phyloP scores from a whole-genome alignment of 2,113 vertebrate genomes.

The Rhinolophus sinicus region DNA sequence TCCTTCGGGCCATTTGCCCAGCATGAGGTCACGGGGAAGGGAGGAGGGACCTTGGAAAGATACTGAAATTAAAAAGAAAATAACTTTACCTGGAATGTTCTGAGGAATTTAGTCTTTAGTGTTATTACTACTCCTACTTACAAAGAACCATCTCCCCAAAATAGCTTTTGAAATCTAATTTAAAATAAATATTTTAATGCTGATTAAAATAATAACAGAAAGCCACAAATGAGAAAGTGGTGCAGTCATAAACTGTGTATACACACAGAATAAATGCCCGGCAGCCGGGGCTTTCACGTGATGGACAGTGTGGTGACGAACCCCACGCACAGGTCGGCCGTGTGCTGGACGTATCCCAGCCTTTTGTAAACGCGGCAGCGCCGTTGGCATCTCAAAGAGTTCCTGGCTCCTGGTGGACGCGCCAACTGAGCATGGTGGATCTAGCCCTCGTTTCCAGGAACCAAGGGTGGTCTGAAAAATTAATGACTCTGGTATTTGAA shows the following conservation, averaged over 20 bases:
- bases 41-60: background rate
- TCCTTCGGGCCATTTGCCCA: constrained; percentile 34
- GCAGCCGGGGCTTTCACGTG: constrained; percentile 71
- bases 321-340: constrained; percentile 66
- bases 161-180: constrained; percentile 82
- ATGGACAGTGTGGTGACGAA: constrained; percentile 67
- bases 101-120: constrained; percentile 56
- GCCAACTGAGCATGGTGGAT: constrained; percentile 81
- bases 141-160: constrained; percentile 60
- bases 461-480: constrained; percentile 90
- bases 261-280: constrained; percentile 68
- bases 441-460: constrained; percentile 83
- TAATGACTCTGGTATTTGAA: constrained; percentile 86
- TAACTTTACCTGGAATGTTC: constrained; percentile 52
- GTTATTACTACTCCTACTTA: background rate
- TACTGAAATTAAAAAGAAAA: background rate
- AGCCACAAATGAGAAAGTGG: constrained; percentile 83
- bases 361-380: constrained; percentile 82
- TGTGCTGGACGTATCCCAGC: constrained; percentile 74
- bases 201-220: constrained; percentile 84
- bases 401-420: constrained; percentile 81
- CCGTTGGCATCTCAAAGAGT: constrained; percentile 80
- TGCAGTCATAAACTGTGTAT: constrained; percentile 78
- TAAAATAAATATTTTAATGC: constrained; percentile 86
- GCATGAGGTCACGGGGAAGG: background rate